Evolutionary conservation across 2,113 vertebrate species (phyloP).

Genomic region (Poecile atricapillus): DNA sequence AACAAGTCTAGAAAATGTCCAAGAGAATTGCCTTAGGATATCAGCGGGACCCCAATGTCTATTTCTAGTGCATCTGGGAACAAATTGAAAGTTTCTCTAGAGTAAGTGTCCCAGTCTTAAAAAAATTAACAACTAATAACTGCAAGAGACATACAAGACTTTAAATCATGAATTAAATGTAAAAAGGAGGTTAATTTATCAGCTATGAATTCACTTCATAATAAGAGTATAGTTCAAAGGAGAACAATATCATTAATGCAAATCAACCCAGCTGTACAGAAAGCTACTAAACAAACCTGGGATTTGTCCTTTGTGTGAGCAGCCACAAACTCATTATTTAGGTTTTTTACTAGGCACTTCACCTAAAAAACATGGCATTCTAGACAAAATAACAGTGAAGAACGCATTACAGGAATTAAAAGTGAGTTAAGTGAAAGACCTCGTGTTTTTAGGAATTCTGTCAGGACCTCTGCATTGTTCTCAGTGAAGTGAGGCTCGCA

Average conservation of each 20-base stretch:
- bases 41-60: fast-evolving
- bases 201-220: neutral
- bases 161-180: neutral
- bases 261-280: neutral
- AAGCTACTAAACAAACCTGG: neutral
- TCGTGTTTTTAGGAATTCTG: neutral
- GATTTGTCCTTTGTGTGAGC: neutral
- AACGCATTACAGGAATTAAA: neutral
- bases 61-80: neutral
- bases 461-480: neutral
- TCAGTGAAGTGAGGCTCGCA: neutral
- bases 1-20: neutral
- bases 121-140: neutral
- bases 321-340: neutral
- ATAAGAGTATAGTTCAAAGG: neutral
- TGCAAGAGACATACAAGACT: neutral
- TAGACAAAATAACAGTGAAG: neutral
- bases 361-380: neutral
- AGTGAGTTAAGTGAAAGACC: neutral
- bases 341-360: neutral
- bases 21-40: neutral
- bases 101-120: neutral
- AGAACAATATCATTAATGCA: neutral
- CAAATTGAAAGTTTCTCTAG: neutral
- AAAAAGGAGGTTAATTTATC: neutral